Conservation (phyloP, 2,113 vertebrate genomes). For the Nibea albiflora region DNA sequence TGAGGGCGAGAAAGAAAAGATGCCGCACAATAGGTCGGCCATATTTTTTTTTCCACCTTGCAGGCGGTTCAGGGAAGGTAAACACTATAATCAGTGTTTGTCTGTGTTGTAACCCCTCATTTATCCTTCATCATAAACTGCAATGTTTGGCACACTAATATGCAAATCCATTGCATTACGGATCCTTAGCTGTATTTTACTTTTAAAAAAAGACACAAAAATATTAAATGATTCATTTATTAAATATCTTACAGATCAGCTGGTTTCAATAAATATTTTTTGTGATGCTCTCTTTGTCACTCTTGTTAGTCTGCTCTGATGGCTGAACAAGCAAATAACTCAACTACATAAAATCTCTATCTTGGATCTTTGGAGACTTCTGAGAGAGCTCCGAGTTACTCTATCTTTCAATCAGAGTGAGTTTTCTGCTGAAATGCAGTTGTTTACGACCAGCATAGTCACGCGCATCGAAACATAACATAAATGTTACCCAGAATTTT, state of each 20-base stretch:
- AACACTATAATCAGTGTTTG: background rate
- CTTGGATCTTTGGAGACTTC: background rate
- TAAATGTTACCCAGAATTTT: background rate
- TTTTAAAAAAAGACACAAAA: background rate
- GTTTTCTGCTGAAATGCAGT: background rate
- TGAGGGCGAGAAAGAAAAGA: background rate
- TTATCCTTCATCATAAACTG: background rate
- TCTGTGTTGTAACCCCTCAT: background rate
- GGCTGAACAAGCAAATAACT: too few species aligned
- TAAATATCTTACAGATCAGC: background rate
- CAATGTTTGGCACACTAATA: background rate
- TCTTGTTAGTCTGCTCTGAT: too few species aligned
- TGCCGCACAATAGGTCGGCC: background rate
- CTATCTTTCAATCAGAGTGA: background rate
- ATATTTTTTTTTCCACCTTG: too few species aligned
- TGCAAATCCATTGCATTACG: background rate
- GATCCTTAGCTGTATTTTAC: background rate
- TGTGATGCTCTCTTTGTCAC: background rate
- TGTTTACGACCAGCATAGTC: background rate
- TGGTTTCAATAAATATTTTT: background rate
- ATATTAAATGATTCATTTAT: background rate
- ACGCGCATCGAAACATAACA: background rate
- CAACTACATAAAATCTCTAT: background rate
- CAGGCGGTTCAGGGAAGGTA: background rate
- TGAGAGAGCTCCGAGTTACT: too few species aligned